These are phyloP conservation scores for Plebejus melissa DNA, from an alignment of 2,888 invertebrate species.

Conservation along the genomic window DNA sequence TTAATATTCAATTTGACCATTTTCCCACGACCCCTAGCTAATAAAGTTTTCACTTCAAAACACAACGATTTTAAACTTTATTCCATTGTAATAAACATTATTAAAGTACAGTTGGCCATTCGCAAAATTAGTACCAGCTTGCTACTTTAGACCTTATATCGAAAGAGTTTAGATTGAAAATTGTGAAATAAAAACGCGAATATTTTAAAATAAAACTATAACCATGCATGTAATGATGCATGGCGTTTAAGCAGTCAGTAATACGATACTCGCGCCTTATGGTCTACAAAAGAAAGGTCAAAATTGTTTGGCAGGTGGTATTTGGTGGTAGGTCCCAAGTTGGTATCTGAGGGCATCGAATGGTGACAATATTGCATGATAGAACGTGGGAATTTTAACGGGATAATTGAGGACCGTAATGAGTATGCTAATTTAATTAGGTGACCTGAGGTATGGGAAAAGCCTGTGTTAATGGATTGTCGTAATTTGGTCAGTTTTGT, in stretches of 20 bases:
- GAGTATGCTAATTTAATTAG: conserved; percentile 1
- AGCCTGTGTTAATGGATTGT: neutral
- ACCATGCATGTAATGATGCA: neutral
- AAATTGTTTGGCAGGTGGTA: conserved; percentile 31
- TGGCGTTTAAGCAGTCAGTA: neutral
- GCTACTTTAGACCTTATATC: neutral
- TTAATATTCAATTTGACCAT: too few relatives aligned
- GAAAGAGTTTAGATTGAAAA: neutral
- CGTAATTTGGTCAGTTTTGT: neutral
- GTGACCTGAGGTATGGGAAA: conserved; percentile 6
- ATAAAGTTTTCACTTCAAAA: conserved; percentile 26
- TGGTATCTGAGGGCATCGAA: conserved; percentile 43
- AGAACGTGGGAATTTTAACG: conserved; percentile 38
- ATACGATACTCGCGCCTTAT: conserved; percentile 30
- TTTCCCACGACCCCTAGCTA: conserved; percentile 64
- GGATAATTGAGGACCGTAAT: neutral
- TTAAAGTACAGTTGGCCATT: neutral
- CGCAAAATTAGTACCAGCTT: neutral
- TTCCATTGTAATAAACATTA: fast-evolving
- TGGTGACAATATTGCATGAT: conserved; percentile 61
- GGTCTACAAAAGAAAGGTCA: conserved; percentile 29
- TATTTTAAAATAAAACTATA: conserved; percentile 34
- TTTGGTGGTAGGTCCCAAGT: conserved; percentile 1
- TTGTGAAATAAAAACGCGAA: neutral
- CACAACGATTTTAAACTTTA: conserved; percentile 32